Conservation (phyloP, 2,888 invertebrate species). For the Lasioglossum malachurum region DNA sequence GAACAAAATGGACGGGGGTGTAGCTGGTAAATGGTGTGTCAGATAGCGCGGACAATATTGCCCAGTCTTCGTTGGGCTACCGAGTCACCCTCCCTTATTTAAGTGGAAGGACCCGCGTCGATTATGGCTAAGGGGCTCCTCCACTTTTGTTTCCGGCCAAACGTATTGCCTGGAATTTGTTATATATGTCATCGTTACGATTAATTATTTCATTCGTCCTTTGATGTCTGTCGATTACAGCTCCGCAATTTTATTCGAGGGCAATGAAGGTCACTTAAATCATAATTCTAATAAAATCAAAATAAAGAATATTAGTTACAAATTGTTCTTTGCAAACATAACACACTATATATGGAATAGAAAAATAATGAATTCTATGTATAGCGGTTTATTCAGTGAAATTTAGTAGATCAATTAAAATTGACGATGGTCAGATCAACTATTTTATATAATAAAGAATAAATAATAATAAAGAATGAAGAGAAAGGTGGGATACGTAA, state of each 20-base stretch:
- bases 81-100: slow-evolving; percentile 68
- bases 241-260: not conserved
- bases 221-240: not conserved
- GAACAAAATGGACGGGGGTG: slow-evolving; percentile 62
- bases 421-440: too few relatives aligned
- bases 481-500: too few relatives aligned
- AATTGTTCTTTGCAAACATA: not conserved
- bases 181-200: not conserved
- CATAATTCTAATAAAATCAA: not conserved
- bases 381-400: not conserved
- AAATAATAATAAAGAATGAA: too few relatives aligned
- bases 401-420: too few relatives aligned
- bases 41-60: slow-evolving; percentile 79
- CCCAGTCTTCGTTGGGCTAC: slow-evolving; percentile 76
- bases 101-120: slow-evolving; percentile 51
- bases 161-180: slow-evolving; percentile 30
- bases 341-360: not conserved
- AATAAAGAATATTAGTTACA: not conserved
- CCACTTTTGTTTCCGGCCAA: slow-evolving; percentile 26
- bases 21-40: slow-evolving; percentile 75
- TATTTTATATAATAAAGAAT: too few relatives aligned
- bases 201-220: slow-evolving; percentile 24
- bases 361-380: not conserved
- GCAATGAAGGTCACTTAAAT: not conserved
- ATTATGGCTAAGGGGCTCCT: slow-evolving; percentile 44